Evolutionary conservation across 2,888 invertebrate genomes (phyloP).

Genomic region (Dione vanillae): DNA sequence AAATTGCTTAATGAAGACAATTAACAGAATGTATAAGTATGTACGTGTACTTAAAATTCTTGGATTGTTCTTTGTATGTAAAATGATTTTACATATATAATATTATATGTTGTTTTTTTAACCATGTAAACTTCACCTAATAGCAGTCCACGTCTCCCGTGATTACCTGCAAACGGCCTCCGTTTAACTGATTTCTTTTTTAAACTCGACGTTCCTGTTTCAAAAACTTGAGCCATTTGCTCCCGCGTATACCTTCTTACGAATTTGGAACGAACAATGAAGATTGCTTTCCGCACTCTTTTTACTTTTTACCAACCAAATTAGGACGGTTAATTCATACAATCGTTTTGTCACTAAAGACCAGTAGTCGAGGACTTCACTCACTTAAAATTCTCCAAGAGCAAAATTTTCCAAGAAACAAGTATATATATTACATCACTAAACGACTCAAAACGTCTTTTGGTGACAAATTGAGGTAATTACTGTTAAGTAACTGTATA

Average conservation of each 20-base stretch:
- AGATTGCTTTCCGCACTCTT: slow-evolving; percentile 63
- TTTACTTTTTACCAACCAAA: slow-evolving; percentile 61
- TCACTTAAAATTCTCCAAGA: slow-evolving; percentile 23
- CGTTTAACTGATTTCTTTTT: slow-evolving; percentile 81
- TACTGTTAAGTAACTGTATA: slow-evolving; percentile 21
- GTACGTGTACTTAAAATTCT: too few species aligned
- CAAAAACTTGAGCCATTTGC: slow-evolving; percentile 76
- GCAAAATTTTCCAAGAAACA: slow-evolving; percentile 3
- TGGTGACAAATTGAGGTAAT: slow-evolving; percentile 27
- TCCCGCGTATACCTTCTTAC: slow-evolving; percentile 80
- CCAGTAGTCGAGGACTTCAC: slow-evolving; percentile 58
- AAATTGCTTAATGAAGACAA: too few species aligned
- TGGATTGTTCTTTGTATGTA: too few species aligned
- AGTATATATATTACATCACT: slow-evolving; percentile 9
- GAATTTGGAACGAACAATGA: slow-evolving; percentile 79
- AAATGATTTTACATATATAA: too few species aligned
- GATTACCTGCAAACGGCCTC: slow-evolving; percentile 82
- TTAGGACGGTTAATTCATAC: slow-evolving; percentile 71
- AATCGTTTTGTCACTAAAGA: slow-evolving; percentile 73
- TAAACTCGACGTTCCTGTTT: slow-evolving; percentile 80
- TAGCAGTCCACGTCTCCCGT: slow-evolving; percentile 71
- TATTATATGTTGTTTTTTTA: neutral
- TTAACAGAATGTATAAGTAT: too few species aligned
- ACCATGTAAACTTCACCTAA: slow-evolving; percentile 55
- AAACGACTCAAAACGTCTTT: slow-evolving; percentile 12